phyloP scores from a whole-genome alignment of 92 coral and sea anemone genomes.

The Porites cylindrica region DNA sequence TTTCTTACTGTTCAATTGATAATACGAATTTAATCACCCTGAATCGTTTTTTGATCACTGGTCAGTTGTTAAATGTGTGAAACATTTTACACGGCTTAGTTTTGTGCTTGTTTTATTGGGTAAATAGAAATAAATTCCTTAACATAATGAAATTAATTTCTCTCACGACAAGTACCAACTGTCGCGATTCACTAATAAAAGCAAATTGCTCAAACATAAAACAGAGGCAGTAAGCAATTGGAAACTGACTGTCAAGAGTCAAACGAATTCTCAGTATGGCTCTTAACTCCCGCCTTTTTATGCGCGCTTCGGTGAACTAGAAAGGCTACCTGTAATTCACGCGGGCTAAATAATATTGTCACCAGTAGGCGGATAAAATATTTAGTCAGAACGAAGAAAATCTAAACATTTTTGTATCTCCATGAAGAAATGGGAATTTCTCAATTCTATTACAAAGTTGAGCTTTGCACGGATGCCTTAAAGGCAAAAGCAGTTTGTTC shows the following conservation, averaged over 20 bases:
- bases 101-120: background rate
- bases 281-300: background rate
- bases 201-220: background rate
- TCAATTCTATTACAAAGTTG: background rate
- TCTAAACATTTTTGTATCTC: background rate
- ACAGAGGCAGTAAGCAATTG: background rate
- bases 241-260: background rate
- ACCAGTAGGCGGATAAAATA: constrained; percentile 28
- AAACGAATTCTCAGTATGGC: background rate
- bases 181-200: no score
- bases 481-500: background rate
- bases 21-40: background rate
- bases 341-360: constrained; percentile 21
- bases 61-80: background rate
- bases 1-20: background rate
- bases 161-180: background rate
- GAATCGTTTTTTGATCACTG: background rate
- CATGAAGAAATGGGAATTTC: background rate
- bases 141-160: background rate
- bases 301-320: constrained; percentile 30
- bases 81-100: background rate
- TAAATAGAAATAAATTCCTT: background rate
- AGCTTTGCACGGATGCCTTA: background rate
- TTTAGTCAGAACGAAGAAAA: constrained; percentile 6
- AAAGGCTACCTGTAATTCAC: constrained; percentile 34